These are phyloP conservation scores for Sarotherodon lohbergeri DNA, from an alignment of 2,113 vertebrate genomes.

Conservation along the genomic window DNA sequence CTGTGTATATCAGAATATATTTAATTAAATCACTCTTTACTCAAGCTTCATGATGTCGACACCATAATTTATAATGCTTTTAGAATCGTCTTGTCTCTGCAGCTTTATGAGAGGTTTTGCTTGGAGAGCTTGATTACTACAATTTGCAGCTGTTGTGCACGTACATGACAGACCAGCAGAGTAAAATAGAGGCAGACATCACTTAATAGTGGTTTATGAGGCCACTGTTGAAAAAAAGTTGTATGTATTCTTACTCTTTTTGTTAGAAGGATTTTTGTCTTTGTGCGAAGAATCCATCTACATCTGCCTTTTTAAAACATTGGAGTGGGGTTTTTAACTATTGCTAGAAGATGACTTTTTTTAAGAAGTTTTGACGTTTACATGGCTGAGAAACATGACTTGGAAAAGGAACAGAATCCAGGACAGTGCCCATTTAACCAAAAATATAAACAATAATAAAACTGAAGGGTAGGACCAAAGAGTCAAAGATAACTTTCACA, in stretches of 20 bases:
- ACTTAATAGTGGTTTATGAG: neutral
- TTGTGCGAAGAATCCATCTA: neutral
- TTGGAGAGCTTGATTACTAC: neutral
- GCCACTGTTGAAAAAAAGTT: neutral
- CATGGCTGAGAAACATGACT: neutral
- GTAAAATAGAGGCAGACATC: neutral
- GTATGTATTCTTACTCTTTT: neutral
- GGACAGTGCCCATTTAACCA: fast-evolving
- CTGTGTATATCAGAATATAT: neutral
- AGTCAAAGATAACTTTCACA: neutral
- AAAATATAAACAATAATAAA: neutral
- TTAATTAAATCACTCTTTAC: neutral
- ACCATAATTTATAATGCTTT: neutral
- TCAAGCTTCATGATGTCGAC: neutral
- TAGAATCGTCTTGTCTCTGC: neutral
- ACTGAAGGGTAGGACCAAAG: neutral
- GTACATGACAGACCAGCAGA: neutral
- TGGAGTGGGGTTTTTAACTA: neutral
- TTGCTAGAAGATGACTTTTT: neutral
- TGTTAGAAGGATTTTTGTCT: neutral
- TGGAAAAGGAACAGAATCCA: neutral
- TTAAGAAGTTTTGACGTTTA: fast-evolving
- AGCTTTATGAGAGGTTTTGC: neutral
- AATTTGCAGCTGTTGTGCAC: neutral
- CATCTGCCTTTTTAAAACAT: neutral